These are phyloP conservation scores for Phalera bucephala DNA, from an alignment of 2,888 invertebrate species.

Conservation along the genomic window DNA sequence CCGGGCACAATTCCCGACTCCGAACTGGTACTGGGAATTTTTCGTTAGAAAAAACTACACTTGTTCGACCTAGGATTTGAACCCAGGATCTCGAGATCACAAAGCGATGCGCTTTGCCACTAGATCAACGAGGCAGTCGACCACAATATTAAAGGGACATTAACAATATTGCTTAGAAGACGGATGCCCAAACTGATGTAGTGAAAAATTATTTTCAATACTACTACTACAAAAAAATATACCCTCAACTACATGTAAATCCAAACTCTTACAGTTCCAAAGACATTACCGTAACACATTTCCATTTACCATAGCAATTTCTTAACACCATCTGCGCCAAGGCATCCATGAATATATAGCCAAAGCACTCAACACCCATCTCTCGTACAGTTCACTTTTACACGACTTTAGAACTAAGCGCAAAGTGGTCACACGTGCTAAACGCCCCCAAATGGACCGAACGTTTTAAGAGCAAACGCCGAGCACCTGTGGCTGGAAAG, in stretches of 20 bases:
- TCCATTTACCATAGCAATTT: conserved; percentile 27
- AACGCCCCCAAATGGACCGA: conserved; percentile 53
- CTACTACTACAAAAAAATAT: no score
- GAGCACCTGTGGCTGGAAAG: conserved; percentile 63
- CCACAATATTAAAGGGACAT: no score
- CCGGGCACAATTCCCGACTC: no score
- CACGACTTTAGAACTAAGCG: conserved; percentile 66
- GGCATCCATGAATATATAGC: conserved; percentile 65
- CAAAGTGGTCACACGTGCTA: conserved; percentile 68
- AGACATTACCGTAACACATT: conserved; percentile 21
- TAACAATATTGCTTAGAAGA: no score
- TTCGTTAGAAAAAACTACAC: no score
- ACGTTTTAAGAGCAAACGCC: conserved; percentile 56
- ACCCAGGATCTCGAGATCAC: no score
- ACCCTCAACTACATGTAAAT: neutral
- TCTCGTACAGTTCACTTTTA: conserved; percentile 67
- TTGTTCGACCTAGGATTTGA: no score
- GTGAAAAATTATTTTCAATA: no score
- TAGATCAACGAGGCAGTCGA: no score
- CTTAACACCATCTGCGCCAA: conserved; percentile 32
- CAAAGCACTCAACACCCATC: conserved; percentile 30
- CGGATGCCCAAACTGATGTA: no score
- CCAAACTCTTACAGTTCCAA: conserved; percentile 9
- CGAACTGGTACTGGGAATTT: no score
- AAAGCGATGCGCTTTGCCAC: no score